These are phyloP conservation scores for Paradisaea rubra DNA, from an alignment of 2,113 vertebrate genomes.

Conservation along the genomic window DNA sequence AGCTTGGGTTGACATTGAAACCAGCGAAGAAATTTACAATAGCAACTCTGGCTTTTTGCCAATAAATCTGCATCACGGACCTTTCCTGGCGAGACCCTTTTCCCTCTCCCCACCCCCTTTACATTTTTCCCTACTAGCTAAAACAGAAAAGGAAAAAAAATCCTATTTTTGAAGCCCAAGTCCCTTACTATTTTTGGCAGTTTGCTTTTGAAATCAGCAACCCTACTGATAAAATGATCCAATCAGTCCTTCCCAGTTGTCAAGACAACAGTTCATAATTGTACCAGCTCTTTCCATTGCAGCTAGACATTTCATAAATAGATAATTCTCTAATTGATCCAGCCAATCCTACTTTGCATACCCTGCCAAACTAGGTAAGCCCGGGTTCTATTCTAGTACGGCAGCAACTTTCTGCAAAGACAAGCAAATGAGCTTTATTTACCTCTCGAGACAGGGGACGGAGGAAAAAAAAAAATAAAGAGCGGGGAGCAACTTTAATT, in stretches of 20 bases:
- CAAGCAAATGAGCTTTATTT: slow-evolving; percentile 59
- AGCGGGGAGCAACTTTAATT: slow-evolving; percentile 18
- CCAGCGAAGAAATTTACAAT: slow-evolving; percentile 75
- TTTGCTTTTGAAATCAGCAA: slow-evolving; percentile 74
- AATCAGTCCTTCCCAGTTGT: slow-evolving; percentile 78
- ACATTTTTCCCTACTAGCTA: slow-evolving; percentile 14
- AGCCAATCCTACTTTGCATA: slow-evolving; percentile 71
- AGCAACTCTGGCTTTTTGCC: slow-evolving; percentile 75
- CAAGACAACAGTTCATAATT: slow-evolving; percentile 82
- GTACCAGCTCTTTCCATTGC: slow-evolving; percentile 74
- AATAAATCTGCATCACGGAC: slow-evolving; percentile 70
- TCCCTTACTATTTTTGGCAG: slow-evolving; percentile 67
- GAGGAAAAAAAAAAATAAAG: neutral
- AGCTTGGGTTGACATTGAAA: slow-evolving; percentile 78
- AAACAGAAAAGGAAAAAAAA: neutral
- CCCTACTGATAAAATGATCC: slow-evolving; percentile 76
- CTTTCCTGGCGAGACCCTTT: slow-evolving; percentile 55
- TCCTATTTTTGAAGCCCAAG: slow-evolving; percentile 23
- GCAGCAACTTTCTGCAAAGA: slow-evolving; percentile 66
- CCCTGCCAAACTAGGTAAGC: slow-evolving; percentile 70
- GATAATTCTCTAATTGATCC: slow-evolving; percentile 81
- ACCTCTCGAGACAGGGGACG: neutral
- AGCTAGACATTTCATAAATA: slow-evolving; percentile 79
- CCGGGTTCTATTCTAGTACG: slow-evolving; percentile 13
- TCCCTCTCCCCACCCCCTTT: slow-evolving; percentile 26